Evolutionary conservation across 2,113 vertebrate genomes (phyloP).

Genomic region (Notothenia rossii): DNA sequence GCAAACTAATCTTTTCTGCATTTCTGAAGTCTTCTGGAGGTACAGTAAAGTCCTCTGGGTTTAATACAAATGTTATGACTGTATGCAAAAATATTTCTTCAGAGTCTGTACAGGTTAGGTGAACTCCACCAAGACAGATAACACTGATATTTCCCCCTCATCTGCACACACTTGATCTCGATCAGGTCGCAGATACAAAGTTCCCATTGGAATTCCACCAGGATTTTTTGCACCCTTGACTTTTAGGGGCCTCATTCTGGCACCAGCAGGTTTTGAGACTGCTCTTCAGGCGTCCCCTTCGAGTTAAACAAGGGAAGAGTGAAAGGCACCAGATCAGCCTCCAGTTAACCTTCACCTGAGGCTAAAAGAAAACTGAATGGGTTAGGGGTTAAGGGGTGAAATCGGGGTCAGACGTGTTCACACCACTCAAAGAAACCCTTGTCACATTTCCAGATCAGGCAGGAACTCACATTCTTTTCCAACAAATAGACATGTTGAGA

Average conservation of each 20-base stretch:
- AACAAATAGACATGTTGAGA: neutral
- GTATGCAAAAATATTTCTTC: neutral
- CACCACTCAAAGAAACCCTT: slow-evolving; percentile 39
- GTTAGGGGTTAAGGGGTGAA: slow-evolving; percentile 51
- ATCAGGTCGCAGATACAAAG: slow-evolving; percentile 33
- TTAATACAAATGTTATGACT: neutral
- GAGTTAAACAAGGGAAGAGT: slow-evolving; percentile 38
- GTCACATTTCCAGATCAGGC: slow-evolving; percentile 38
- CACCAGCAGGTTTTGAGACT: slow-evolving; percentile 36
- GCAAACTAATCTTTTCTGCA: neutral
- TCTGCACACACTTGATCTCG: neutral
- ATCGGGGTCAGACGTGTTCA: slow-evolving; percentile 62
- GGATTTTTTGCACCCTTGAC: slow-evolving; percentile 50
- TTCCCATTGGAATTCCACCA: slow-evolving; percentile 61
- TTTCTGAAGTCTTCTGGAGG: neutral
- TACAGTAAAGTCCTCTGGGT: neutral
- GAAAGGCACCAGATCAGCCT: slow-evolving; percentile 55
- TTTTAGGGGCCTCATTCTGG: slow-evolving; percentile 35
- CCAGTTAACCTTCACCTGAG: slow-evolving; percentile 62
- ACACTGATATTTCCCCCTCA: neutral
- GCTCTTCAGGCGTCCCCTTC: slow-evolving; percentile 48
- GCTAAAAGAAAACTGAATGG: slow-evolving; percentile 44
- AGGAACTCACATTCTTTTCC: slow-evolving; percentile 25
- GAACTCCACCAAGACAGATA: slow-evolving; percentile 9
- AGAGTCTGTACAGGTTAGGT: neutral